Evolutionary conservation across 92 coral and sea anemone genomes (phyloP).

Genomic region (Actinernus sp.): DNA sequence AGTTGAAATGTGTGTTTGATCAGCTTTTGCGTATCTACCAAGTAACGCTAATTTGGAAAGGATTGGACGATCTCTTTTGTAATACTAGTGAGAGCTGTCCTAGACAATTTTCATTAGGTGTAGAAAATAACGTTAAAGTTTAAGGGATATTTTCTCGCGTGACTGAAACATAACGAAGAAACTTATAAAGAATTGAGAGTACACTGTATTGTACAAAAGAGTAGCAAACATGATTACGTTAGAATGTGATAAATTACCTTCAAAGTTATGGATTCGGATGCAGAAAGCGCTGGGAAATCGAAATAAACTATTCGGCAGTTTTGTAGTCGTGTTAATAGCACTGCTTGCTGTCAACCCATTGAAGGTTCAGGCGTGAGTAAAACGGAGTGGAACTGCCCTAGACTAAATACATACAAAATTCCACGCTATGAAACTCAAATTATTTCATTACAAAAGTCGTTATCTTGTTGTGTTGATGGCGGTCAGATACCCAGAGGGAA

Average conservation of each 20-base stretch:
- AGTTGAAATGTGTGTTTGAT: slow-evolving; percentile 15
- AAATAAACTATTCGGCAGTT: too few species aligned
- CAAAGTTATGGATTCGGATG: too few species aligned
- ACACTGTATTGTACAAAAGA: background rate
- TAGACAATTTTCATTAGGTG: background rate
- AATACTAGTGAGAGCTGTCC: background rate
- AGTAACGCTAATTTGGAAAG: slow-evolving; percentile 3
- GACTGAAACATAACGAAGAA: background rate
- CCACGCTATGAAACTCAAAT: slow-evolving; percentile 54
- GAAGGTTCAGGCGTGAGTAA: background rate
- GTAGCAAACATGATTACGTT: background rate
- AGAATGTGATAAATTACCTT: too few species aligned
- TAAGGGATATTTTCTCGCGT: background rate
- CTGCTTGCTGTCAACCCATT: too few species aligned
- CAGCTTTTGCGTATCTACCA: slow-evolving; percentile 8
- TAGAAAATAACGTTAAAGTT: too few species aligned
- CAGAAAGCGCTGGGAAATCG: too few species aligned
- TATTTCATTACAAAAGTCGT: slow-evolving; percentile 74
- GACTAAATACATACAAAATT: slow-evolving; percentile 64
- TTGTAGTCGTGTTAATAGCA: too few species aligned
- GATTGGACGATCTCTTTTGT: background rate
- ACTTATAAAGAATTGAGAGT: slow-evolving; percentile 3
- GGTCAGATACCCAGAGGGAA: slow-evolving; percentile 48
- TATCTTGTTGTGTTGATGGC: slow-evolving; percentile 62
- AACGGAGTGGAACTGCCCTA: slow-evolving; percentile 11